phyloP scores from a whole-genome alignment of 2,113 vertebrate genomes.

The Callocephalon fimbriatum region DNA sequence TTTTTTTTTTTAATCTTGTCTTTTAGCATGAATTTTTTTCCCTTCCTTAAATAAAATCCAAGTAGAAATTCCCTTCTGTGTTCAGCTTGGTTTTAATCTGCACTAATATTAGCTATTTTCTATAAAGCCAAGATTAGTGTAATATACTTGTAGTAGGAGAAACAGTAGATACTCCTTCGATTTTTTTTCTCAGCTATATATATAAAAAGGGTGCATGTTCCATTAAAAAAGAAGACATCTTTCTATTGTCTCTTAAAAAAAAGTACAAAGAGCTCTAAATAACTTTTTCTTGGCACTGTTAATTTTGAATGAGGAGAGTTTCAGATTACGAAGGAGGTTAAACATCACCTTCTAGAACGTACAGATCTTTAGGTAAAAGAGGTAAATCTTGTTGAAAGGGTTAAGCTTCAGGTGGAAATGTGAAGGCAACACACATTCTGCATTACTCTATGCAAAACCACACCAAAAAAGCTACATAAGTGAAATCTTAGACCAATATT shows the following conservation, averaged over 20 bases:
- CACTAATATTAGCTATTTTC: background rate
- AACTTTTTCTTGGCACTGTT: background rate
- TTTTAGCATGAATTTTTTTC: background rate
- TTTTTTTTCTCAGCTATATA: background rate
- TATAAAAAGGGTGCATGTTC: accelerated
- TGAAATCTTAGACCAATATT: background rate
- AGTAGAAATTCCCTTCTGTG: background rate
- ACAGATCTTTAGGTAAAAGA: background rate
- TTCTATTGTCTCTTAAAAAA: background rate
- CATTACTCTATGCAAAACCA: background rate
- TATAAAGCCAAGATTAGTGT: background rate
- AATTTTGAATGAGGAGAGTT: background rate
- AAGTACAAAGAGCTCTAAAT: background rate
- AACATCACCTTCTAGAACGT: accelerated
- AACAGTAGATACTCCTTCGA: accelerated
- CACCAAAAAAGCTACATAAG: background rate
- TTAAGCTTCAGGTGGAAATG: background rate
- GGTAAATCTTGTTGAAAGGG: background rate
- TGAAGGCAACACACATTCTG: background rate
- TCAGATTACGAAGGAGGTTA: background rate
- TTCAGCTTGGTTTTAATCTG: background rate
- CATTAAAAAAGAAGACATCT: background rate
- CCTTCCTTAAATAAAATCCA: background rate
- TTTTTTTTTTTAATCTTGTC: background rate
- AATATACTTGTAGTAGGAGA: background rate